Evolutionary conservation across 2,888 invertebrate species (phyloP).

Genomic region (Pterostichus niger): DNA sequence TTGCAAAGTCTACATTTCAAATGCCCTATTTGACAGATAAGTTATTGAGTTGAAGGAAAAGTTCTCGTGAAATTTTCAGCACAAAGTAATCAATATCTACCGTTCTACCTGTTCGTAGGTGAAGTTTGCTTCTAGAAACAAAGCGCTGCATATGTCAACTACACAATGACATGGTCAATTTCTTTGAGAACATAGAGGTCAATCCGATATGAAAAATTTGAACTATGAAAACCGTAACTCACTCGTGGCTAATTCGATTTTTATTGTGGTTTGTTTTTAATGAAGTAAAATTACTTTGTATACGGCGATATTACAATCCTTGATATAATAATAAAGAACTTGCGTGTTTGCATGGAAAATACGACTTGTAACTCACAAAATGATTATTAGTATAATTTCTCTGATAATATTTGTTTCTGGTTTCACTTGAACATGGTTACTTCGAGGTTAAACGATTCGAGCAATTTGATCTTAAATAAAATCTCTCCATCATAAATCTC

Average conservation of each 20-base stretch:
- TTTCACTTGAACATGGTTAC: too few species aligned
- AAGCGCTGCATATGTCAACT: conserved; percentile 16
- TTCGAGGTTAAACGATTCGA: too few species aligned
- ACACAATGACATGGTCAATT: conserved; percentile 29
- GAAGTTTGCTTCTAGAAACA: not conserved
- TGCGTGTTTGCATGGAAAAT: not conserved
- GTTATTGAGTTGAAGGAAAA: not conserved
- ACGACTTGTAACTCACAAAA: not conserved
- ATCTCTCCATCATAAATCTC: too few species aligned
- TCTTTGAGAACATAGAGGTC: conserved; percentile 30
- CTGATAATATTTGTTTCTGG: too few species aligned
- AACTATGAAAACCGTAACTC: conserved; percentile 33
- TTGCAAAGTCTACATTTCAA: conserved; percentile 33
- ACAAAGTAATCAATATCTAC: conserved; percentile 20
- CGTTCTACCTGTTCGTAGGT: not conserved
- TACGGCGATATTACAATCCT: not conserved
- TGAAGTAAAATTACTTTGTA: conserved; percentile 34
- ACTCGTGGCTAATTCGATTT: conserved; percentile 38
- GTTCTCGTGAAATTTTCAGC: conserved; percentile 35
- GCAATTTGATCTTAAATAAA: too few species aligned
- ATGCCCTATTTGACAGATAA: conserved; percentile 4
- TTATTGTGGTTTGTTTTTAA: conserved; percentile 43
- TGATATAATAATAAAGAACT: not conserved
- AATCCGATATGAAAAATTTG: conserved; percentile 9
- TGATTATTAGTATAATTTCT: too few species aligned